Base-by-base conservation (phyloP, 1,140 invertebrate species). In the Leptopilina clavipes region DNA sequence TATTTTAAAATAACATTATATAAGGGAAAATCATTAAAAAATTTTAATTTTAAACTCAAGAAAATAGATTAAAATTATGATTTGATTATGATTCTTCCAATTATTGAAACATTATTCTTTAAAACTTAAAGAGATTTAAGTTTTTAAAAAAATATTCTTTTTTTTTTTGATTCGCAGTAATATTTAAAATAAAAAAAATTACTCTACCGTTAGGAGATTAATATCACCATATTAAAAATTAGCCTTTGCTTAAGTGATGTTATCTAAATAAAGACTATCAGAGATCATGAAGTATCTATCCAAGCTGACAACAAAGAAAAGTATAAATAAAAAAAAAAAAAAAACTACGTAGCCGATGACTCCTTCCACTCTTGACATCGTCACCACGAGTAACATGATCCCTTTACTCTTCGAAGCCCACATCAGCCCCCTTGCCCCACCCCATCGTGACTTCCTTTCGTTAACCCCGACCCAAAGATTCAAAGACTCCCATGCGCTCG, bases 401-500 rank as follows among this genome's bases (percentile, higher is more conserved):
- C 11, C 56, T 19, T 65, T 65, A 65, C 56, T 65, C 56, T 19
- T 65, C 56, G 8, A 65, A 65, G 19, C 56, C 22, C 48, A 52
- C 17, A 17, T 52, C 17, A 31, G 12, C 48, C 48, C 48, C 37
- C 9, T 40, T 40, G 9, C 37, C 37, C 37, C 37, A 40, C 37
- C 37, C 9, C 37, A 40, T 17, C 48, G n/a, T 17, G 48, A 25
- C 56, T 31, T 22, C 56, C 22, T 65, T 65, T 65, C 19, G 19
- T 31, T 25, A 31, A 65, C 59, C 59, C 22, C 59, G 59, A 37
- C 12, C 59, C 22, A 31, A 31, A 65, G 22, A 65, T 65, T 65
- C 22, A 65, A 65, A 65, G 59, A 65, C 59, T 14, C 22, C 25
- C 59, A 75, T 83, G 82, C 81, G 82, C 82, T 79, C 76, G 82